Base-by-base conservation (phyloP, 2,113 vertebrate species). In the Equus przewalskii region DNA sequence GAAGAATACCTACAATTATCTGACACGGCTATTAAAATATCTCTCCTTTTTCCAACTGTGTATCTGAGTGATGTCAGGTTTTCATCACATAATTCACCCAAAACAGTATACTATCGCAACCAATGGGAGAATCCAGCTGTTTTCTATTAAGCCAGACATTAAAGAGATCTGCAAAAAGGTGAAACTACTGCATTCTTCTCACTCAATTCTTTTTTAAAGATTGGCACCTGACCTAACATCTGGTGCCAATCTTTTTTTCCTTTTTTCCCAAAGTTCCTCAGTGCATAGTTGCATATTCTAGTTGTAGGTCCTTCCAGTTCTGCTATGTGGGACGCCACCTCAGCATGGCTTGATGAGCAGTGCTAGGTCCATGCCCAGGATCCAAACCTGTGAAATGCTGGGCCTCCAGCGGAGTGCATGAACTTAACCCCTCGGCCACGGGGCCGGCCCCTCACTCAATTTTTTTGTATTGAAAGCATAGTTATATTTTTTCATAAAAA, bases 391-490 rank as follows among this genome's bases (percentile, higher is more conserved):
- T 41, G 3, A 41, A 41, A 41, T 41, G 3, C 36, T 41, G 36
- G 36, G 36, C 36, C 36, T 41, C 36, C 36, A 41, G 36, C 36
- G 36, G 36, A 41, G 36, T 41, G 36, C 36, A 41, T 41, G 36
- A 41, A 41, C 36, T 41, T 41, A 41, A 41, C 36, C 36, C 3
- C 36, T 41, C 36, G 36, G 36, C 36, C 36, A 41, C 36, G 36
- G 36, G 36, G 36, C 36, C 36, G 36, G 36, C 36, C 36, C 36
- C 36, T 41, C 36, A 41, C 36, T 41, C 36, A 41, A 3, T 41
- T 41, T 41, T 90, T 80, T 76, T 75, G 33, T 87, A 76, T 46
- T 82, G 22, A 92, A 96, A 94, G 92, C 28, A 89, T 60, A 65
- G 30, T 36, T 58, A 67, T 49, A 30, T 49, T 51, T 70, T 92